Evolutionary conservation across 2,113 vertebrate species (phyloP), one percentile per base, ranked within the genome.

Genomic region (Danio rerio): DNA sequence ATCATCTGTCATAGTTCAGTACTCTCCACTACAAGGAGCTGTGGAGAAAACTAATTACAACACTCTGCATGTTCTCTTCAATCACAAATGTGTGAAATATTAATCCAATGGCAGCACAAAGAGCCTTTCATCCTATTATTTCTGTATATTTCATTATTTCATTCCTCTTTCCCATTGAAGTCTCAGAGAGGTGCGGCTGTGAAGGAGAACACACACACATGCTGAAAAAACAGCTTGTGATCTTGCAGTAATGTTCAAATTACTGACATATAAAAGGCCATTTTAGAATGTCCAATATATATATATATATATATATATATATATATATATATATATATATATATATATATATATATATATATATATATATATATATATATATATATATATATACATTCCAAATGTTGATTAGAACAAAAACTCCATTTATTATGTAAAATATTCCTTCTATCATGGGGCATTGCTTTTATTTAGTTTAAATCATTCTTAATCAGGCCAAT

Each of bases 41-140:
- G 78, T 65, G 43, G 66, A 70, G 65, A 78, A 81, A 89, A 84
- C 75, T 85, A 84, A 84, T 85, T 81, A 78, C 76, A 69, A 55
- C 47, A 75, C 42, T 80, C 75, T 78, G 55, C 50, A 56, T 78
- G 65, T 65, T 84, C 72, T 79, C 75, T 66, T 83, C 76, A 82
- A 71, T 78, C 80, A 73, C 63, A 58, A 62, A 73, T 20, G 76
- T 74, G 83, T 81, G 31, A 85, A 84, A 84, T 83, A 85, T 85
- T 81, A 82, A 85, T 85, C 73, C 74, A 69, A 49, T 31, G 20
- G 8, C 31, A 40, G 70, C 10, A 84, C 55, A 81, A 70, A 76
- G 59, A 58, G 31, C 50, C 65, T 84, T 62, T 76, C 59, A 56
- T 78, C 52, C 71, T 69, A 86, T 83, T 59, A 82, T 80, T 83